Evolutionary conservation across 2,888 invertebrate species (phyloP).

Genomic region (Pycnomerus fuliginosus): DNA sequence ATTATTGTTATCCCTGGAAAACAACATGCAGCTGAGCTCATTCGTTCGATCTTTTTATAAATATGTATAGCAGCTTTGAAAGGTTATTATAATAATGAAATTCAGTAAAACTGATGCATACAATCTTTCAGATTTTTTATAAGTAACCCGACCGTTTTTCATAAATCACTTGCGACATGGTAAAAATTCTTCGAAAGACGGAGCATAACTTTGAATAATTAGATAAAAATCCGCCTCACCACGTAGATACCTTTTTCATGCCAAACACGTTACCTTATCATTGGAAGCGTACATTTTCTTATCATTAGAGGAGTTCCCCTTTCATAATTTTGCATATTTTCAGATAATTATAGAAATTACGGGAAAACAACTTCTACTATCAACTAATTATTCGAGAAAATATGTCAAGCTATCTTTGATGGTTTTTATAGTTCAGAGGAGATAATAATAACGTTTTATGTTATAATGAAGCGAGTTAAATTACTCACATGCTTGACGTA

Average conservation of each 20-base stretch:
- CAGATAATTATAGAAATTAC: conserved; percentile 40
- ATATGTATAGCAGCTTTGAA: conserved; percentile 19
- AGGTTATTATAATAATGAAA: conserved; percentile 12
- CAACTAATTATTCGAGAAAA: conserved; percentile 41
- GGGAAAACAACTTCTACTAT: conserved; percentile 39
- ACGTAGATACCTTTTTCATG: conserved; percentile 27
- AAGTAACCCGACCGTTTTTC: not conserved
- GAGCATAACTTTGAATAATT: too few species aligned
- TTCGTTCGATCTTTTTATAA: conserved; percentile 13
- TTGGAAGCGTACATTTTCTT: conserved; percentile 25
- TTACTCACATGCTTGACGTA: conserved; percentile 10
- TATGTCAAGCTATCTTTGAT: conserved; percentile 38
- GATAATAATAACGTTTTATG: conserved; percentile 22
- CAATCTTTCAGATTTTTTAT: not conserved
- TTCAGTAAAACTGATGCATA: conserved; percentile 4
- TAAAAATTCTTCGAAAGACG: too few species aligned
- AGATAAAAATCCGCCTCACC: too few species aligned
- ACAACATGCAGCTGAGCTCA: conserved; percentile 12
- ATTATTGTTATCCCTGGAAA: conserved; percentile 18
- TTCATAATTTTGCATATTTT: conserved; percentile 43
- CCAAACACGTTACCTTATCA: conserved; percentile 33
- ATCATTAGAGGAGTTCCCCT: conserved; percentile 35
- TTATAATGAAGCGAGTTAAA: conserved; percentile 17
- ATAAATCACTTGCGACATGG: too few species aligned
- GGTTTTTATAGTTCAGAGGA: conserved; percentile 28